These are phyloP conservation scores for Acanthisitta chloris DNA, from an alignment of 2,113 vertebrate species.

Conservation along the genomic window DNA sequence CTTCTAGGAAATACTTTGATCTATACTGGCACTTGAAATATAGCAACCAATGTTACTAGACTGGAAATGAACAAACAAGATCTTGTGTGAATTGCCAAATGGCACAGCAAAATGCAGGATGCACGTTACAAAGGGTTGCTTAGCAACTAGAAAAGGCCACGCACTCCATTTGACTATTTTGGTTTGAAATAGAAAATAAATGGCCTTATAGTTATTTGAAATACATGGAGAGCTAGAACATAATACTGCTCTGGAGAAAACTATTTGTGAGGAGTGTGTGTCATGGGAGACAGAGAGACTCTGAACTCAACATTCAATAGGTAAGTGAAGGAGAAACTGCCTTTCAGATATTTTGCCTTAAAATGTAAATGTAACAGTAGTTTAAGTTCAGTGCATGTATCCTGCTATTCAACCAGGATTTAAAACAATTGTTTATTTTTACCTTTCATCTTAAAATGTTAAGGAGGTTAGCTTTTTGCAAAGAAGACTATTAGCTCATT, in stretches of 20 bases:
- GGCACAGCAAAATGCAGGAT: slow-evolving; percentile 53
- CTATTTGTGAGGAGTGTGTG: background rate
- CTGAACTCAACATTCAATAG: slow-evolving; percentile 33
- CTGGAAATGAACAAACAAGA: slow-evolving; percentile 67
- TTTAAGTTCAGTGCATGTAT: slow-evolving; percentile 18
- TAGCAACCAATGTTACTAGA: slow-evolving; percentile 59
- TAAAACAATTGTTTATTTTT: slow-evolving; percentile 48
- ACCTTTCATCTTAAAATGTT: slow-evolving; percentile 24
- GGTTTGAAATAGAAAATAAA: slow-evolving; percentile 55
- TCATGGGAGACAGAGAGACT: background rate
- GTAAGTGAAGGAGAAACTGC: slow-evolving; percentile 34
- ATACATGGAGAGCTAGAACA: slow-evolving; percentile 6
- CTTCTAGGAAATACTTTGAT: slow-evolving; percentile 72
- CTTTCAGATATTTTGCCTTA: slow-evolving; percentile 36
- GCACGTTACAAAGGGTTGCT: slow-evolving; percentile 40
- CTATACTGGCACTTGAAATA: slow-evolving; percentile 65
- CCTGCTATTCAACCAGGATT: slow-evolving; percentile 26
- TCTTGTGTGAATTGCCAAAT: slow-evolving; percentile 58
- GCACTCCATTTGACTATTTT: slow-evolving; percentile 53
- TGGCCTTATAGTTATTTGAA: slow-evolving; percentile 38
- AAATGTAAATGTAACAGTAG: slow-evolving; percentile 16
- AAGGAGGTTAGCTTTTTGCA: background rate
- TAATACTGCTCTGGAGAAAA: slow-evolving; percentile 30
- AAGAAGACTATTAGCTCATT: background rate
- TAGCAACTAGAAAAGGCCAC: slow-evolving; percentile 49